Base-by-base conservation (phyloP, 2,888 invertebrate genomes). In the Tetrapedia diversipes region DNA sequence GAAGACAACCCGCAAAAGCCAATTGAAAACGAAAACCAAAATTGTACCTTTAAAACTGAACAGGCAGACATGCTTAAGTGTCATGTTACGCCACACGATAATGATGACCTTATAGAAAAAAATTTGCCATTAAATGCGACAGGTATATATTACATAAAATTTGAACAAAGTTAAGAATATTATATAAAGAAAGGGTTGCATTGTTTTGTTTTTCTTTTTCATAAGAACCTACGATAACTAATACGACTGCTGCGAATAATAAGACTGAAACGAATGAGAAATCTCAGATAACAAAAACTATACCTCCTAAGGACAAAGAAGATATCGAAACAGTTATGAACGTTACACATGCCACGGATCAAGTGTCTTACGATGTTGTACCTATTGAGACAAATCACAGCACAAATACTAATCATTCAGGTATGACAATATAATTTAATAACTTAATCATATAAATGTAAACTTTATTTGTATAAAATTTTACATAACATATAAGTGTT, bases 31-130 rank as follows among this genome's bases (percentile, higher is more conserved):
- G 11, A 32, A 10, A 70, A 47, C 19, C 32, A 72, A 8, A 56
- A 57, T 19, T 73, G 65, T 34, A 60, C 32, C 29, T 65, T 60
- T 1, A 47, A 47, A 2, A 67, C 37, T 1, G 82, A 82, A 34
- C 1, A 37, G 8, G 43, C 16, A 0, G 77, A 82, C n/a, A 74
- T 82, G 82, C 16, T n/a, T 11, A 6, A 29, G 0, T 72, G 61
- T 22, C 2, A 47, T 1, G 69, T 59, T 10, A 24, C 19, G 2
- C 63, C 76, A 4, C 45, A 2, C 0, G 81, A 81, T 11, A 51
- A 69, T 4, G 70, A 69, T 0, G 69, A 76, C 0, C 3, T 2
- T 11, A 37, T 32, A 1, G 60, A 67, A 4, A 41, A 8, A 8
- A 24, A 1, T 37, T 3, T 0, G 37, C 10, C 43, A 0, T 16